These are phyloP conservation scores for Crioceris asparagi DNA, from an alignment of 2,888 invertebrate species.

Conservation along the genomic window DNA sequence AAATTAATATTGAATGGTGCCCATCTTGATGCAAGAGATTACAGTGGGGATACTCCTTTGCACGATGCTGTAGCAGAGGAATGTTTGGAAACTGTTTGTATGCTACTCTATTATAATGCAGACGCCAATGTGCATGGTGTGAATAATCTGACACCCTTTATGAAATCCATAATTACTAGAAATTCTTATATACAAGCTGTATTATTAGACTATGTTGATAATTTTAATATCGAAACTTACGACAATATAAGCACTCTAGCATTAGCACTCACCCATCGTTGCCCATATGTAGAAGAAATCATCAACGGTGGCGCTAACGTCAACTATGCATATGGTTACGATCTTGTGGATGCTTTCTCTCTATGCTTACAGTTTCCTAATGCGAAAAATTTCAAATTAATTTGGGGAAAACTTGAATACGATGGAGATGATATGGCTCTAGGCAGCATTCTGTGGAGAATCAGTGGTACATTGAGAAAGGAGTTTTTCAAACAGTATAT, in stretches of 20 bases:
- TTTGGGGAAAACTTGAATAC: constrained; percentile 21
- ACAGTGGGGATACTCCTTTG: constrained; percentile 24
- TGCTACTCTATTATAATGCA: constrained; percentile 27
- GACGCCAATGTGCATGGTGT: constrained; percentile 21
- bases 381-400: constrained; percentile 18
- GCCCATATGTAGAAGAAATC: constrained; percentile 22
- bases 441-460: constrained; percentile 16
- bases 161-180: constrained; percentile 20
- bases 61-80: constrained; percentile 22
- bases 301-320: constrained; percentile 24
- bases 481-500: constrained; percentile 18
- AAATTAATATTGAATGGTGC: constrained; percentile 24
- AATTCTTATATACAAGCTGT: constrained; percentile 19
- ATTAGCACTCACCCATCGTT: constrained; percentile 19
- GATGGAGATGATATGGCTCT: constrained; percentile 18
- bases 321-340: constrained; percentile 19
- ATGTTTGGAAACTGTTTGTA: constrained; percentile 22
- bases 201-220: constrained; percentile 23
- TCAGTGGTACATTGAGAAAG: constrained; percentile 16
- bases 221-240: constrained; percentile 22
- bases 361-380: constrained; percentile 20
- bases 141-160: constrained; percentile 24
- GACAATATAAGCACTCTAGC: constrained; percentile 21
- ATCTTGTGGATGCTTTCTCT: constrained; percentile 16
- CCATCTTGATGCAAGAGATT: constrained; percentile 22